phyloP scores from a whole-genome alignment of 2,113 vertebrate genomes.

The Xerus inauris region DNA sequence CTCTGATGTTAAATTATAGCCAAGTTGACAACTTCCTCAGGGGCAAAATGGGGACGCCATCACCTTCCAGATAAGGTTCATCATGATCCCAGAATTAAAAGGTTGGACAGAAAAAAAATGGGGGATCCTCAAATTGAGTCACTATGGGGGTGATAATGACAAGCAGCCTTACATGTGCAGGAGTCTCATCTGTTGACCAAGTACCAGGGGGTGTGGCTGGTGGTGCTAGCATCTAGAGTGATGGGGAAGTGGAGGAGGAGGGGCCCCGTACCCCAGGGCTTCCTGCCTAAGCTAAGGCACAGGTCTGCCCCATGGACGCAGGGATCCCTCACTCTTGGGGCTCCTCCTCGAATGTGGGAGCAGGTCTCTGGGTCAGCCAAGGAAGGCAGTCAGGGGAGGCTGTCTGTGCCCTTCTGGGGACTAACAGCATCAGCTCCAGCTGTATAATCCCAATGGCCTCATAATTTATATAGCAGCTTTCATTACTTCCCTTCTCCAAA shows the following conservation, averaged over 20 bases:
- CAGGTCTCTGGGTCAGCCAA: not conserved
- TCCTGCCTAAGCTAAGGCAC: not conserved
- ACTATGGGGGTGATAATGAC: not conserved
- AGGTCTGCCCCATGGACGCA: not conserved
- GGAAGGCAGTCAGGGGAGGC: not conserved
- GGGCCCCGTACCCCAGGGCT: not conserved
- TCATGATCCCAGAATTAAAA: not conserved
- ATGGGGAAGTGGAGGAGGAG: not conserved
- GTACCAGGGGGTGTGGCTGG: rapidly evolving
- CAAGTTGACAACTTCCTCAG: not conserved
- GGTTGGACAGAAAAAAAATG: not conserved
- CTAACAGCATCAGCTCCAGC: constrained; percentile 66
- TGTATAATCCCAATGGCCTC: constrained; percentile 35
- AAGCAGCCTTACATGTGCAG: rapidly evolving
- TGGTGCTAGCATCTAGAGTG: rapidly evolving
- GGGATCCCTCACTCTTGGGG: not conserved
- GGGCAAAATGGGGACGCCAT: not conserved
- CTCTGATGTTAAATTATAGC: constrained; percentile 37
- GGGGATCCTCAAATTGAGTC: not conserved
- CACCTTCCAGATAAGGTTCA: not conserved
- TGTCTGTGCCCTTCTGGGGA: constrained; percentile 19
- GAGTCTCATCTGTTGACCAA: not conserved
- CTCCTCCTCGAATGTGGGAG: not conserved
- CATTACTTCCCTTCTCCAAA: constrained; percentile 84
- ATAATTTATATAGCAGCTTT: constrained; percentile 82